Conservation (phyloP, 2,888 invertebrate species). For the Chrysomela aeneicollis region DNA sequence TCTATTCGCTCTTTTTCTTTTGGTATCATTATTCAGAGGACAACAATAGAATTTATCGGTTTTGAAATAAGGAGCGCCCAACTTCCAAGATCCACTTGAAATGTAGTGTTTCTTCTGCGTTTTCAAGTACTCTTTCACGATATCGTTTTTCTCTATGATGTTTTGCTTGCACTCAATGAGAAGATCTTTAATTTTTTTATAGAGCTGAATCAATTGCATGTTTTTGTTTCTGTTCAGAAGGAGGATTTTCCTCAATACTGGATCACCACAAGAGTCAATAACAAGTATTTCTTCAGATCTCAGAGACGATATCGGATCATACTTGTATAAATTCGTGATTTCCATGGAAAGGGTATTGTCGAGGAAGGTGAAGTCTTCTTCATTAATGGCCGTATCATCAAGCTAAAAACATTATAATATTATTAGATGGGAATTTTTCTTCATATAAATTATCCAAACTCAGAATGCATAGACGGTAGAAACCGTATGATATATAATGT, state of each 20-base stretch:
- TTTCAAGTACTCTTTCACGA: conserved; percentile 20
- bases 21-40: conserved; percentile 67
- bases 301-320: conserved; percentile 33
- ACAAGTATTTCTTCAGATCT: conserved; percentile 44
- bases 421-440: neutral
- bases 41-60: conserved; percentile 66
- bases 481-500: no score
- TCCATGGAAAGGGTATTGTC: conserved; percentile 21
- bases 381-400: conserved; percentile 19
- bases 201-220: conserved; percentile 45
- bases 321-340: conserved; percentile 30
- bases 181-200: conserved; percentile 46
- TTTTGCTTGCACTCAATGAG: conserved; percentile 41
- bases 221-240: conserved; percentile 48
- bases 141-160: conserved; percentile 35
- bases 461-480: no score
- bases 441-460: no score
- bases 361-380: conserved; percentile 17
- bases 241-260: conserved; percentile 45
- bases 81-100: conserved; percentile 38
- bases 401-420: conserved; percentile 15
- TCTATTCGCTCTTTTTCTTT: conserved; percentile 51
- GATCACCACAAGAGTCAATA: conserved; percentile 47
- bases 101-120: conserved; percentile 6
- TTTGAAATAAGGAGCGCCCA: conserved; percentile 74